phyloP scores from a whole-genome alignment of 2,888 invertebrate genomes.

The Ochropacha duplaris region DNA sequence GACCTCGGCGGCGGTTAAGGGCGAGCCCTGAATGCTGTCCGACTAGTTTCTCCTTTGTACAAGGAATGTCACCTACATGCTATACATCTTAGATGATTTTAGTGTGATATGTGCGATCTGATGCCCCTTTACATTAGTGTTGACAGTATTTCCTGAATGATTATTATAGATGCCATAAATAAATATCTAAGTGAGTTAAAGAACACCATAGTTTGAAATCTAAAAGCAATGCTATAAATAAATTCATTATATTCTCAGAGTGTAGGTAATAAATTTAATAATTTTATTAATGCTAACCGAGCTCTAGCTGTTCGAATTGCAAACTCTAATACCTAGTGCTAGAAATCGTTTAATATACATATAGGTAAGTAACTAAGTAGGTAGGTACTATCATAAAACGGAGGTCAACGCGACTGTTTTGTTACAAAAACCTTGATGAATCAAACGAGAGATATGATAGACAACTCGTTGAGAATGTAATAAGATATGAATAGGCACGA shows the following conservation, averaged over 20 bases:
- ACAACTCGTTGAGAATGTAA: conserved; percentile 3
- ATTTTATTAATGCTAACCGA: not conserved
- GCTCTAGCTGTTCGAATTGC: not conserved
- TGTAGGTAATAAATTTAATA: too few species aligned
- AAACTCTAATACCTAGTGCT: not conserved
- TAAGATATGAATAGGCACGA: conserved; percentile 2
- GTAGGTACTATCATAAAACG: not conserved
- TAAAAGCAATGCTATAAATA: not conserved
- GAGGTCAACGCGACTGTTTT: not conserved
- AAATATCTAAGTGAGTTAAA: too few species aligned
- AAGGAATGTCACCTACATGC: conserved; percentile 72
- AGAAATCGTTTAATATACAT: not conserved
- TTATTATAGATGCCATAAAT: not conserved
- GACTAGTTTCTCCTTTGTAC: conserved; percentile 71
- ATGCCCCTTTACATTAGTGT: conserved; percentile 12
- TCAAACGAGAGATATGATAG: not conserved
- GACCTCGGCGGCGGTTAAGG: conserved; percentile 59
- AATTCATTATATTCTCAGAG: too few species aligned
- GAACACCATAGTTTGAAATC: not conserved
- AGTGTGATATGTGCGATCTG: conserved; percentile 24
- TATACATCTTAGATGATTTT: conserved; percentile 37
- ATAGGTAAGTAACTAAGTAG: too few species aligned
- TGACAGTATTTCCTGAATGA: conserved; percentile 8
- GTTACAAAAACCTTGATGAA: not conserved
- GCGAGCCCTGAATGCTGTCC: conserved; percentile 71